Base-by-base conservation (phyloP, 2,888 invertebrate species). In the Diarsia brunnea region DNA sequence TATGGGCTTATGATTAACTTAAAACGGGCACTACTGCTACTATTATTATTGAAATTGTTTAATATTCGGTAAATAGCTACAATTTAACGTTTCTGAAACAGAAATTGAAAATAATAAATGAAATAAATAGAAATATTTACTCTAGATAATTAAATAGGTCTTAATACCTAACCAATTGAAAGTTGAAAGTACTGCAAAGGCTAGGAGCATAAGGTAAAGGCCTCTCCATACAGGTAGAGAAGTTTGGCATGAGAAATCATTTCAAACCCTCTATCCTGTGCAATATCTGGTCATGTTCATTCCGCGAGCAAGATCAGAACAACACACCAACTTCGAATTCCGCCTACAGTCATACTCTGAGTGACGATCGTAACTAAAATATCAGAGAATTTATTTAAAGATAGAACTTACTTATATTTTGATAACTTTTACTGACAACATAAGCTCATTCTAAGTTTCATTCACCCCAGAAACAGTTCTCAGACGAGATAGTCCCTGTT, bases 1-100 rank as follows among this genome's bases (percentile, higher is more conserved):
- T 43, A 51, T 49, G 53, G 71, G 31, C 31, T 38, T 55, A 72
- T 66, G 84, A 72, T 79, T 84, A 69, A 58, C 16, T 60, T 60
- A 45, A 45, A 31, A 71, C 14, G 31, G 27, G 21, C 7, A 43
- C 7, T 43, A 14, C n/a, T 43, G n/a, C 63, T 43, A n/a, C 38
- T 63, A 19, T 3, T 24, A 27, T 58, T 27, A 24, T 55, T 12
- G 53, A 55, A 55, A 53, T n/a, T n/a, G n/a, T 45, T 11, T 12
- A 45, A 45, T 45, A 45, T 49, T 49, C 7, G 49, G 49, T 8
- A 19, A 19, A 49, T 49, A 21, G 49, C 19, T 49, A 19, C 19
- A 49, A 49, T 47, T 47, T 47, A 1, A 53, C 12, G n/a, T 11
- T 24, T 53, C 12, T 5, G 53, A 24, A 2, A 24, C 14, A n/a